A percentile compares a stretch with the other conserved stretches of the same genome.
These are phyloP conservation scores for Hemistola chrysoprasaria DNA, from an alignment of 2,888 invertebrate species.

Conservation along the genomic window DNA sequence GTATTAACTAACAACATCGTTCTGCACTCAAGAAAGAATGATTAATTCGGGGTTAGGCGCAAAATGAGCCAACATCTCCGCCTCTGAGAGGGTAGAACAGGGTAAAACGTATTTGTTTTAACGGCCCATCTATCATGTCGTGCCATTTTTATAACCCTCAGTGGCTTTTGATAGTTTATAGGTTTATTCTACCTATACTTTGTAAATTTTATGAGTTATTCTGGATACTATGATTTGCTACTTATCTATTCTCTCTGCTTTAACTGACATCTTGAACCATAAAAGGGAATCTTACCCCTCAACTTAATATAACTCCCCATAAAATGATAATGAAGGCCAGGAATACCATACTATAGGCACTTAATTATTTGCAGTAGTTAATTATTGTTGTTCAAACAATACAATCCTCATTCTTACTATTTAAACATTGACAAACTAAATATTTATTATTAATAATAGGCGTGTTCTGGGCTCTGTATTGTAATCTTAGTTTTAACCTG, in stretches of 20 bases:
- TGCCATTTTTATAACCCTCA: conserved; percentile 17
- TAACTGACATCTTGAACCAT: no score
- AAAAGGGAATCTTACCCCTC: no score
- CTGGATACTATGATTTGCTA: no score
- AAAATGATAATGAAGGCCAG: neutral
- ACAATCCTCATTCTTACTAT: no score
- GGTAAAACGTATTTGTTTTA: conserved; percentile 47
- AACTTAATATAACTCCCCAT: no score
- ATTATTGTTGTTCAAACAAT: no score
- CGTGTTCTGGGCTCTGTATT: no score
- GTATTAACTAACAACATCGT: conserved; percentile 51
- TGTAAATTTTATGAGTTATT: neutral
- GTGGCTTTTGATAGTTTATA: conserved; percentile 14
- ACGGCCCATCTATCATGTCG: conserved; percentile 45
- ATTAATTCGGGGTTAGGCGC: conserved; percentile 55
- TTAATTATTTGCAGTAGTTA: no score
- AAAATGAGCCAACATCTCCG: conserved; percentile 36
- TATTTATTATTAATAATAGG: no score
- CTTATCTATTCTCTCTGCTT: no score
- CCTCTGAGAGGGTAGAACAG: conserved; percentile 26
- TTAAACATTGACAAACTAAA: neutral
- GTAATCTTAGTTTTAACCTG: no score
- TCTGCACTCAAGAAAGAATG: conserved; percentile 70
- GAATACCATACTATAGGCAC: neutral
- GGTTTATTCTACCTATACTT: conserved; percentile 1